These are phyloP conservation scores for Cerastis leucographa DNA, from an alignment of 2,888 invertebrate species.

Conservation along the genomic window DNA sequence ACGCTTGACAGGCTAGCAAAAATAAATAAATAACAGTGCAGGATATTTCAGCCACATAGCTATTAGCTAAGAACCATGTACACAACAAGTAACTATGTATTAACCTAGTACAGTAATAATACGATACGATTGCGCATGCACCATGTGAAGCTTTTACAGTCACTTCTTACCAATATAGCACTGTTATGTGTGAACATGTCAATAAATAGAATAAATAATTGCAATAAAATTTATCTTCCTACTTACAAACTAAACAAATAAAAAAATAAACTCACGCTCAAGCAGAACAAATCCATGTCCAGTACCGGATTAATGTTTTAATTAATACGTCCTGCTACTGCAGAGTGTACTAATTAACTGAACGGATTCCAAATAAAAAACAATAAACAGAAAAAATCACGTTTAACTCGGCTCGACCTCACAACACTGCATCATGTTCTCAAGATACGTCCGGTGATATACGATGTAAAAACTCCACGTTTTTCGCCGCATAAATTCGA, in stretches of 20 bases:
- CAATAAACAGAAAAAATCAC: slow-evolving; percentile 79
- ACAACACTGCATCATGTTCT: slow-evolving; percentile 72
- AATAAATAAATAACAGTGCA: too few relatives aligned
- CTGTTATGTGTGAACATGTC: not conserved
- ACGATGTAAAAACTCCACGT: slow-evolving; percentile 40
- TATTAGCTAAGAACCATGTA: not conserved
- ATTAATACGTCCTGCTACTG: slow-evolving; percentile 82
- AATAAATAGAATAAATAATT: slow-evolving; percentile 7
- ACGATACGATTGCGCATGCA: slow-evolving; percentile 10
- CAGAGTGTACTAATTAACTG: slow-evolving; percentile 85
- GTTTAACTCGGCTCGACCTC: slow-evolving; percentile 72
- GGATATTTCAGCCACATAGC: not conserved
- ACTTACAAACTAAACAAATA: slow-evolving; percentile 46
- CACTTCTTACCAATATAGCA: slow-evolving; percentile 2
- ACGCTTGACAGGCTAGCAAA: too few relatives aligned
- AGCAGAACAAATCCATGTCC: slow-evolving; percentile 81
- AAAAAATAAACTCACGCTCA: slow-evolving; percentile 71
- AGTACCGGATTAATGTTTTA: slow-evolving; percentile 74
- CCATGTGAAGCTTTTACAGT: slow-evolving; percentile 33
- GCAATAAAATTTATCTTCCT: slow-evolving; percentile 21
- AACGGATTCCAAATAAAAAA: slow-evolving; percentile 81
- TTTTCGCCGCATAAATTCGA: slow-evolving; percentile 45
- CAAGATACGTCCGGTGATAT: slow-evolving; percentile 78
- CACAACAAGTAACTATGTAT: too few relatives aligned
- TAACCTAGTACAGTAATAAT: too few relatives aligned